Base-by-base conservation (phyloP, 2,888 invertebrate genomes). In the Bellardia pandia region DNA sequence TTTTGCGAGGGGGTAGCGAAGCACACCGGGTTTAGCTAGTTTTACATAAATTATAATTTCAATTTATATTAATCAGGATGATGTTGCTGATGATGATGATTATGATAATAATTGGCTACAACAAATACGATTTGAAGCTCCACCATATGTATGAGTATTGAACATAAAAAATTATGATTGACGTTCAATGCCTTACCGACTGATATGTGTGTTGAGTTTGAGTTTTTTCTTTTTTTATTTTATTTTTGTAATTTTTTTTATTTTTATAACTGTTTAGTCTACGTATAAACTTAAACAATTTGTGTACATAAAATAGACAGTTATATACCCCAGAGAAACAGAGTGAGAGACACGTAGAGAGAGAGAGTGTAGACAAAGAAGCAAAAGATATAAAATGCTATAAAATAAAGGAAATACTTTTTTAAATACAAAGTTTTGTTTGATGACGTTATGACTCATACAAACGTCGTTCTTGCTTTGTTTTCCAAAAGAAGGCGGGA, bases 401-500 rank as follows among this genome's bases (percentile, higher is more conserved):
- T 53, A 76, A 84, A 76, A 42, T 42, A 23, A 23, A 64, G 8
- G 37, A 84, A 84, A 64, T 0, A 58, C 16, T 6, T 37, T 37
- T 23, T 66, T 72, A 13, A 72, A 72, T 37, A 58, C n/a, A 84
- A 45, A 45, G 45, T 42, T 68, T 75, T 82, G 66, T 86, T 71
- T 83, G 66, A 79, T 86, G 83, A 86, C 79, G 76, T 76, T 86
- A 79, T 86, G 86, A 86, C 64, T 86, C 79, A 86, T 79, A 75
- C 71, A 79, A 71, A 48, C 40, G 68, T 62, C 66, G 48, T 71
- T 66, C 45, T 60, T 53, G 40, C n/a, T 30, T 83, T 51, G 23
- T 56, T 56, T n/a, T 2, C 30, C 30, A 14, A 8, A 42, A 33
- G 0, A 33, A n/a, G 53, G 45, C 30, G 40, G 40, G 23, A 37